Evolutionary conservation across 2,797 vertebrate genomes (phyloP), one percentile per base, ranked within the genome.

Genomic region (Lindbergichthys nudifrons): DNA sequence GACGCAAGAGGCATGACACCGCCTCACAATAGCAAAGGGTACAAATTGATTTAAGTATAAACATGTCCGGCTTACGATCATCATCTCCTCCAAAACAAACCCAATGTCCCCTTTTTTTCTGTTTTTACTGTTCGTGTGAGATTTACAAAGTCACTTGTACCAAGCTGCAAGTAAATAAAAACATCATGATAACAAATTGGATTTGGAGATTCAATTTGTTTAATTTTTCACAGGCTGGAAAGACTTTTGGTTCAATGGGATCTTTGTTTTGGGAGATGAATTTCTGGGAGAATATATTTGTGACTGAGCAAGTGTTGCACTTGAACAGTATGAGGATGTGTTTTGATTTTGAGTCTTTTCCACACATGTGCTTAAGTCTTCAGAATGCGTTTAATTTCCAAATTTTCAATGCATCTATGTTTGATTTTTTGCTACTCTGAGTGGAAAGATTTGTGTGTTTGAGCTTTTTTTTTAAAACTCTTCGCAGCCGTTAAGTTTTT

Each of bases 131-230:
- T 70, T 80, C 7, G 1, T 53, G 65, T 79, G 53, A 84, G 41
- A 87, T 85, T 74, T 58, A 65, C 47, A 18, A 36, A 58, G 65
- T 78, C 39, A 66, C 43, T 76, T 1, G 16, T 66, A 63, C 68
- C 58, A 74, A 68, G 65, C 74, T 66, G 76, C 16, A 71, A 60
- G 23, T 65, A 65, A 73, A 78, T 54, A 64, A 80, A 83, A 39
- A 41, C 54, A 70, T 42, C 43, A 42, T 59, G 39, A 79, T 71
- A 69, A 79, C 68, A 67, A 88, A 84, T 67, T 79, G 19, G 67
- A 90, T 88, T 87, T 81, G 12, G 61, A 82, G 53, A 87, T 85
- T 68, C 42, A 86, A 82, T 87, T 86, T 83, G 59, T 74, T 59
- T n/a, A 46, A 82, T 63, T 82, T 48, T 83, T 80, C 26, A 66